These are phyloP conservation scores for Cylloceria caligata DNA, from an alignment of 2,888 invertebrate genomes.

Conservation along the genomic window DNA sequence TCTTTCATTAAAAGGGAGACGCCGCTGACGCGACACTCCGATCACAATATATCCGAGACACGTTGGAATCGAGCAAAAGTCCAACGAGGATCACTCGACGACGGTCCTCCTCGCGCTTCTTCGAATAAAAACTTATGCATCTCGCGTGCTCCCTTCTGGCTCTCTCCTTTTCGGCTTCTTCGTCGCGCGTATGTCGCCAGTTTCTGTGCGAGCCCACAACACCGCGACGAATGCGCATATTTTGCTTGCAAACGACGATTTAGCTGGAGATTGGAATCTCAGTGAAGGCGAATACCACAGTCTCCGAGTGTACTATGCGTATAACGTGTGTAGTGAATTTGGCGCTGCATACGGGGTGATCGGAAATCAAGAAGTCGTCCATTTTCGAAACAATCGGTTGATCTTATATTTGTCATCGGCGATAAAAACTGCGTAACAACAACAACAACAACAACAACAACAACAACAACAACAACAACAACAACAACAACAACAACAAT, in stretches of 20 bases:
- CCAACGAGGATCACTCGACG: not conserved
- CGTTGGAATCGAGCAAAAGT: not conserved
- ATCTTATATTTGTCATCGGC: no score
- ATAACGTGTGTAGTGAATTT: not conserved
- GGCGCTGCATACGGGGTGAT: constrained; percentile 13
- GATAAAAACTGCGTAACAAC: no score
- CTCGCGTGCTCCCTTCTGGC: not conserved
- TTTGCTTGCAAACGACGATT: constrained; percentile 22
- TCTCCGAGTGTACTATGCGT: not conserved
- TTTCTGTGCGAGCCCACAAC: not conserved
- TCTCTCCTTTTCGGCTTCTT: not conserved
- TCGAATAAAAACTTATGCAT: constrained; percentile 19
- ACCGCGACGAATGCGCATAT: constrained; percentile 26
- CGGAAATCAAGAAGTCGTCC: not conserved
- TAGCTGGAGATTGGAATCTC: constrained; percentile 19
- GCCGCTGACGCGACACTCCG: not conserved
- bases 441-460: no score
- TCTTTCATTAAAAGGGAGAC: not conserved
- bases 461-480: no score
- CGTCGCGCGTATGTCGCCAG: constrained; percentile 15
- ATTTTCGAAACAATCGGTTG: no score
- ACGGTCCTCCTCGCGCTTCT: constrained; percentile 1
- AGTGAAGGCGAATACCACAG: not conserved
- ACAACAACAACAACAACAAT: no score
- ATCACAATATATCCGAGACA: constrained; percentile 23